Base-by-base conservation (phyloP, 2,797 vertebrate species). In the Mus caroli region DNA sequence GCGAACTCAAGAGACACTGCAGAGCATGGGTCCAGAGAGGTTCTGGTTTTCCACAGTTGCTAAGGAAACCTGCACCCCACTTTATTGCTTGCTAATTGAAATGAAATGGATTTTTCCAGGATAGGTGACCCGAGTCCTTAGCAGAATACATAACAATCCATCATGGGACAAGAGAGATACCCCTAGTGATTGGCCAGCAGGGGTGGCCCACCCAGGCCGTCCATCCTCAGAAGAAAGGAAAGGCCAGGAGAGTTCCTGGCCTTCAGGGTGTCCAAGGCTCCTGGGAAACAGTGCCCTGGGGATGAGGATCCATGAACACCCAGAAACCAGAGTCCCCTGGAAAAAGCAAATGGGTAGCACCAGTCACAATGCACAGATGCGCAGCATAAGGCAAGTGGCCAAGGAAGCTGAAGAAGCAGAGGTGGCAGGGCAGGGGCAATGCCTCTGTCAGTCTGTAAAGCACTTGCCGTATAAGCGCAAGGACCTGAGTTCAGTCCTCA, bases 71-170 rank as follows among this genome's bases (percentile, higher is more conserved):
- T n/a, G 0, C 7, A 73, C 37, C 62, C 78, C 58, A 40, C 73
- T 85, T 96, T 78, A 40, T 54, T 71, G 76, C 84, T 89, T 87
- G 76, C 89, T 95, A 89, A 90, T 60, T 88, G 92, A 92, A 87
- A 90, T 87, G 56, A 73, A 94, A 60, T 90, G 80, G 46, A 40
- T 46, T 93, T 94, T 85, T 93, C 83, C 73, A 75, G 76, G n/a
- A 85, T 2, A 1, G 58, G 40, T 56, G 69, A 64, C 82, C 95
- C 75, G 54, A 24, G 69, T 19, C 90, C 54, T 87, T 37, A 2
- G 75, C 84, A 67, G 34, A 79, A 94, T n/a, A 20, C 64, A 19
- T 50, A 64, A 52, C 46, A 34, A 60, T 79, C 80, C 31, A 69
- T 19, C n/a, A 10, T 19, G 3, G 20, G 52, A 77, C 43, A 76